phyloP scores from a whole-genome alignment of 1,140 invertebrate species.

The Anagrus nilaparvatae region DNA sequence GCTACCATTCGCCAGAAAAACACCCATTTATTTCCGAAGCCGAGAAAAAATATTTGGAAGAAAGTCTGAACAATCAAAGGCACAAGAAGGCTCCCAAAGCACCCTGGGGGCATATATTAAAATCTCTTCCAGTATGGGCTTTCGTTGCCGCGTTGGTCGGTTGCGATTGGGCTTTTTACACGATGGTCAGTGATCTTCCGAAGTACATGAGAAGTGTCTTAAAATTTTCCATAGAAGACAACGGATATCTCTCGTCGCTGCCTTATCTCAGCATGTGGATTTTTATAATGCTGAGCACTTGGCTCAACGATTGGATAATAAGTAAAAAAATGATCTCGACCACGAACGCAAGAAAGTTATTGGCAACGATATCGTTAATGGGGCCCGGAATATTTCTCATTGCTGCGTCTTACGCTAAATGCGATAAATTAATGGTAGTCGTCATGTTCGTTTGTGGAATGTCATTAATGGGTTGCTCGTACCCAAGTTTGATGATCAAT shows the following conservation, averaged over 20 bases:
- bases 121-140: conserved; percentile 43
- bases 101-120: conserved; percentile 27
- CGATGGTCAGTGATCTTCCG: conserved; percentile 53
- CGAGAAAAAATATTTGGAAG: conserved; percentile 60
- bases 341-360: background rate
- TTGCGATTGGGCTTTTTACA: conserved; percentile 58
- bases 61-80: conserved; percentile 33
- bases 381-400: conserved; percentile 20
- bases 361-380: conserved; percentile 2
- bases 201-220: conserved; percentile 43
- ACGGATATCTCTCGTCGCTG: conserved; percentile 5
- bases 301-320: background rate
- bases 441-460: conserved; percentile 23
- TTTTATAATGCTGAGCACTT: background rate
- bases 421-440: conserved; percentile 20
- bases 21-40: conserved; percentile 71
- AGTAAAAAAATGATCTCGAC: background rate
- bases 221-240: conserved; percentile 7
- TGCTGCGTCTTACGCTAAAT: conserved; percentile 21
- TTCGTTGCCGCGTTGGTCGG: conserved; percentile 48
- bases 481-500: conserved; percentile 29
- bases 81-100: background rate
- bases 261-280: conserved; percentile 9
- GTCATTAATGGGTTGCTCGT: conserved; percentile 21
- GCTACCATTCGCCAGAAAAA: conserved; percentile 59